Evolutionary conservation across 2,113 vertebrate genomes (phyloP).

Genomic region (Sinocyclocheilus rhinocerous): DNA sequence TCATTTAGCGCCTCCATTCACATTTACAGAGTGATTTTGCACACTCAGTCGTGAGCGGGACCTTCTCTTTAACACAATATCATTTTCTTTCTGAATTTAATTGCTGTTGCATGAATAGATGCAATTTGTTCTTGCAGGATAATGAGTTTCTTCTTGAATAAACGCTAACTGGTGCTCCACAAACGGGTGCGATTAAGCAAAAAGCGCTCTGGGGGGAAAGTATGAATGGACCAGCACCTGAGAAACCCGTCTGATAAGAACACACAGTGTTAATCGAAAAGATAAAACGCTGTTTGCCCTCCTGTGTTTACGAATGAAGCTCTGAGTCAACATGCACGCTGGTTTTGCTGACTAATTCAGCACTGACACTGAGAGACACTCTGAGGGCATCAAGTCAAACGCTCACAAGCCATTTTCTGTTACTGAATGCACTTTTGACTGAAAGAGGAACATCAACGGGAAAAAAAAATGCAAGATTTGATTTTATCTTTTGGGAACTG

Average conservation of each 20-base stretch:
- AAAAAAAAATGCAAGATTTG: not conserved
- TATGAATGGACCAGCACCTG: not conserved
- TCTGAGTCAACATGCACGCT: not conserved
- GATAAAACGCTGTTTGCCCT: not conserved
- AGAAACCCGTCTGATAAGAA: not conserved
- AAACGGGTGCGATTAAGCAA: not conserved
- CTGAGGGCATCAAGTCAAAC: not conserved
- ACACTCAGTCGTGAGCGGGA: not conserved
- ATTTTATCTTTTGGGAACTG: not conserved
- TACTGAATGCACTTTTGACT: not conserved
- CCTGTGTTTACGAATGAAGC: not conserved
- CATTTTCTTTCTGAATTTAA: constrained; percentile 9
- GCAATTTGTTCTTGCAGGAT: constrained; percentile 31
- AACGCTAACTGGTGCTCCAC: constrained; percentile 2
- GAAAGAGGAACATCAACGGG: not conserved
- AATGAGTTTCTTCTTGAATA: constrained; percentile 36
- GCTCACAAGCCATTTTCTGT: not conserved
- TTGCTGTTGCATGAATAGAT: constrained; percentile 13
- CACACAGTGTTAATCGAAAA: not conserved
- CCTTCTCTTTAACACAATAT: constrained; percentile 18
- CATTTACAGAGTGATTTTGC: constrained; percentile 11
- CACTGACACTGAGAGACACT: not conserved
- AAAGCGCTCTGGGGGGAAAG: not conserved
- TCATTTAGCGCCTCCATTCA: constrained; percentile 35
- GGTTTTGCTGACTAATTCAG: not conserved